These are phyloP conservation scores for Mustelus asterias DNA, from an alignment of 2,113 vertebrate species.

Conservation along the genomic window DNA sequence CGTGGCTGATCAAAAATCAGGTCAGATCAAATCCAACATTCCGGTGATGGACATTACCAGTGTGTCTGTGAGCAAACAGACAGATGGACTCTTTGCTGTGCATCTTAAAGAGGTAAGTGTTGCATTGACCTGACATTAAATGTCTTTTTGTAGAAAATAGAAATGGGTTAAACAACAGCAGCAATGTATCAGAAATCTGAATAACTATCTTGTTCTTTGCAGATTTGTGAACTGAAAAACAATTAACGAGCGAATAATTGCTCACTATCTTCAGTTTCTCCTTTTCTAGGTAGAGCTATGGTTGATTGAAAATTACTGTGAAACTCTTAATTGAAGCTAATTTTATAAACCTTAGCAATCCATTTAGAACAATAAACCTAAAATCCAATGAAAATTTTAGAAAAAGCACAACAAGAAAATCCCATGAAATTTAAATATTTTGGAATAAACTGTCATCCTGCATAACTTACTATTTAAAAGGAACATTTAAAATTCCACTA, in stretches of 20 bases:
- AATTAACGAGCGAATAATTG: not conserved
- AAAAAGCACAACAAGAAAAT: not conserved
- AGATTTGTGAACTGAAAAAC: not conserved
- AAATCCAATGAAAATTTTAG: not conserved
- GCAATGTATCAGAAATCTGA: not conserved
- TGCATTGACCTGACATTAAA: not conserved
- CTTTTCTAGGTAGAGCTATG: not conserved
- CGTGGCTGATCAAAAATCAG: conserved; percentile 91
- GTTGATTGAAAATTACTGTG: not conserved
- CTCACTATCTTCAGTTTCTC: not conserved
- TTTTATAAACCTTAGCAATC: not conserved
- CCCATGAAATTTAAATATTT: not conserved
- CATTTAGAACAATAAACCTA: not conserved
- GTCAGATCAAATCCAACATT: conserved; percentile 86
- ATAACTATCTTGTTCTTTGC: not conserved
- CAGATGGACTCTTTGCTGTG: conserved; percentile 88
- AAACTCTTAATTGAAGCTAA: not conserved
- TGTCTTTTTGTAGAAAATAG: not conserved
- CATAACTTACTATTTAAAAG: not conserved
- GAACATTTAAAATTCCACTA: not conserved
- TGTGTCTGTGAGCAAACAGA: conserved; percentile 90
- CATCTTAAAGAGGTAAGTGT: conserved; percentile 83
- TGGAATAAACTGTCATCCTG: not conserved
- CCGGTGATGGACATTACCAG: conserved; percentile 82
- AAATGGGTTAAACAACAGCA: too few relatives aligned